Evolutionary conservation across 2,797 vertebrate genomes (phyloP), one percentile per base, ranked within the genome.

Genomic region (Sebastes kiyomatsui): DNA sequence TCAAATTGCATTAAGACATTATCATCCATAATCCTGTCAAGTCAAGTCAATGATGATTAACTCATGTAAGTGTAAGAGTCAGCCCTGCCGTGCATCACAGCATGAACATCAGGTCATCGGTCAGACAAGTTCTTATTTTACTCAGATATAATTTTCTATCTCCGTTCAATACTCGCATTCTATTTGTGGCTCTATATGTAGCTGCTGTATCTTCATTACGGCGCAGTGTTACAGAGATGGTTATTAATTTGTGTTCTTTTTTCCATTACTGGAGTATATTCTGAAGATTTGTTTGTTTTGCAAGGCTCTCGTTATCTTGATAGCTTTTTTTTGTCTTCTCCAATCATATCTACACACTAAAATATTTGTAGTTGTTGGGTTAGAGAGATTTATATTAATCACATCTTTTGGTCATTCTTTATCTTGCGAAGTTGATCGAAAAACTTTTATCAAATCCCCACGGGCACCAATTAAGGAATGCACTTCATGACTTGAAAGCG

Each of bases 271-370:
- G 30, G 75, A 75, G 68, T 73, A 38, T 16, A 56, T 25, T 8
- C 46, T 77, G 27, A 55, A 56, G 76, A 81, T 82, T 66, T 81
- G 70, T 85, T 88, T 85, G 72, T 76, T 87, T 85, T 87, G 59
- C 49, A 42, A 58, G 52, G 20, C 32, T 62, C 28, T 62, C 5
- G 4, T 87, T 87, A 85, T 74, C 70, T 25, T 62, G 18, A 49
- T 73, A 27, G 65, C 23, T 71, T 73, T 60, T 79, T 59, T 70
- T 33, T 42, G 23, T n/a, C 8, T 30, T 14, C 32, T 71, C 18
- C 56, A 52, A 80, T 82, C 73, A 74, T 66, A 62, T 49, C 35
- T 65, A 25, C n/a, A 54, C 55, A 20, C 14, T 27, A 1, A 72
- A 58, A 14, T 54, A 22, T 54, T 56, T 82, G 23, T 61, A 65